Conservation (phyloP, 2,113 vertebrate species). For the Gambusia holbrooki region DNA sequence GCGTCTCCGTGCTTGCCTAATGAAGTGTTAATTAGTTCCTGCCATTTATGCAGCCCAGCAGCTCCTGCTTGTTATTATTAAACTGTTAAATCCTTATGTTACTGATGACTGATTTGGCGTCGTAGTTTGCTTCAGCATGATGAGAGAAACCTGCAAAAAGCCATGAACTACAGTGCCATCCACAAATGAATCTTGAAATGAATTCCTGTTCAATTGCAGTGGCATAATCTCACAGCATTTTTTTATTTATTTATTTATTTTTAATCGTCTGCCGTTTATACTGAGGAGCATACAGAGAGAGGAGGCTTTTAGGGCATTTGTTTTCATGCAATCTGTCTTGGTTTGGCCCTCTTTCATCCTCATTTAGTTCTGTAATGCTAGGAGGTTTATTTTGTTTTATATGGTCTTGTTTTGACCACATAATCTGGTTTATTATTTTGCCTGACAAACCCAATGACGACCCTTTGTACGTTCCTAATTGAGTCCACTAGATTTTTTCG, state of each 20-base stretch:
- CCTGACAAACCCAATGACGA: no score
- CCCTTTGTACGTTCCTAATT: no score
- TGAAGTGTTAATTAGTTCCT: constrained; percentile 57
- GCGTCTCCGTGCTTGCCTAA: constrained; percentile 40
- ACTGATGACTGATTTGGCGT: constrained; percentile 23
- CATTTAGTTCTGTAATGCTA: no score
- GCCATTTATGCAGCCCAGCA: constrained; percentile 27
- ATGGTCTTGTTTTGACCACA: no score
- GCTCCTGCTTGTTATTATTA: constrained; percentile 31
- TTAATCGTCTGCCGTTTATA: neutral
- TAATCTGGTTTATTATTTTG: no score
- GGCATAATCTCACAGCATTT: neutral
- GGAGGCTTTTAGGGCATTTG: no score
- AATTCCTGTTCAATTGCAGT: neutral
- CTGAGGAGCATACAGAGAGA: no score
- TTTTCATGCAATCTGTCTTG: no score
- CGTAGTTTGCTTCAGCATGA: neutral
- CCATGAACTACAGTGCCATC: neutral
- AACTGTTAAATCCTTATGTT: constrained; percentile 20
- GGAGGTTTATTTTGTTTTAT: no score
- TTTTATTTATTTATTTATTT: neutral
- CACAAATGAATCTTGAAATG: neutral
- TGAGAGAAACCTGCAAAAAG: constrained; percentile 3
- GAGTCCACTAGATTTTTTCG: no score
- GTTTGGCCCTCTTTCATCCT: no score